Evolutionary conservation across 2,888 invertebrate genomes (phyloP), one percentile per base, ranked within the genome.

Genomic region (Acanthopleura granulata): DNA sequence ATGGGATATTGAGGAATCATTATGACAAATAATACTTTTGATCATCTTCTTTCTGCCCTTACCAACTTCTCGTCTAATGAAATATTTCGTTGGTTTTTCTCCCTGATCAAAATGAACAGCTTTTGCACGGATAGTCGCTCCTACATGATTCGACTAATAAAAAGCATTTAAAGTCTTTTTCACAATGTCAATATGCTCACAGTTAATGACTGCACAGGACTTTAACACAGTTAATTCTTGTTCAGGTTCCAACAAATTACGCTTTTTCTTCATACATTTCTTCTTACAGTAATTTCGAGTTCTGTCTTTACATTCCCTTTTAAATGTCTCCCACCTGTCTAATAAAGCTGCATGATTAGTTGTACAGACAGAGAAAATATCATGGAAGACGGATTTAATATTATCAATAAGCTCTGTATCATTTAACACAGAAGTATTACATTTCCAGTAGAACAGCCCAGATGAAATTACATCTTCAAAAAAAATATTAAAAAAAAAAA

Each of bases 1-100:
- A 27, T 66, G 29, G 16, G 29, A 27, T 16, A 66, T 25, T 27
- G 15, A 15, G 6, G 66, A 25, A 27, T 66, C 25, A 22, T 25
- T 66, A 66, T 66, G 22, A 27, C 27, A 66, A 27, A 6, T 66
- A 16, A 66, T 27, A 27, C 25, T 66, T 27, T 66, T 66, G 25
- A 66, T 66, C 66, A 66, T 22, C 25, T 66, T 66, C 25, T 27
- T 66, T 25, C 25, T 66, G 25, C 25, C 66, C 29, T 27, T 66
- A 16, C 66, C 66, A 25, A 27, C 22, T 27, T 66, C 66, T 66
- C 29, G 18, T 27, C 66, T 66, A 66, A 66, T 27, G 25, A 66
- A 66, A 66, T 27, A 66, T 27, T 27, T 66, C 16, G 66, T 27
- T 66, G 66, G 66, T 27, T 66, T 66, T 66, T 66, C 66, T 16